Base-by-base conservation (phyloP, 2,797 vertebrate species). In the Scolopax rusticola region DNA sequence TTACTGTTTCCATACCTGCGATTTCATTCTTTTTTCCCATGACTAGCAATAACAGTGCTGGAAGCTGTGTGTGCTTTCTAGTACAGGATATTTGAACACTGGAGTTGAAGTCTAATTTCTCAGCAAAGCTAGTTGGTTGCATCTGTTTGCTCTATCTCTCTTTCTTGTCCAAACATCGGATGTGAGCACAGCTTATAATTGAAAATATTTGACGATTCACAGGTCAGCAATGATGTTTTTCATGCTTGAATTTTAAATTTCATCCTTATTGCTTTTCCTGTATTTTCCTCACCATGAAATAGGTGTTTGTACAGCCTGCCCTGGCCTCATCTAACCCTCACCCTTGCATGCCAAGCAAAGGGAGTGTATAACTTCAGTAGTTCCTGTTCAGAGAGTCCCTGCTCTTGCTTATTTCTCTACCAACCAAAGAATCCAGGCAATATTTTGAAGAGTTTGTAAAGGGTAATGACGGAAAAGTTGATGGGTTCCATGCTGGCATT, bases 161-260 rank as follows among this genome's bases (percentile, higher is more conserved):
- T 67, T 79, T 91, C 51, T 78, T 78, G 43, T 81, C 69, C 53
- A 88, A 90, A 64, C 43, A 64, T 77, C 45, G 92, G 45, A 70
- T 75, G 25, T 67, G 30, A 93, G 60, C 19, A 50, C n/a, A 86
- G 38, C 53, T 78, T 70, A 40, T 68, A 69, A 86, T 32, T 81
- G 48, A 83, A 96, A 96, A 88, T 91, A 93, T 53, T 87, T 77
- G 53, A 41, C 91, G 71, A 77, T 63, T 93, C 61, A 57, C 43
- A 28, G 54, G 51, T 74, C 73, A 80, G 36, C 43, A 74, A 23
- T 51, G 36, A 7, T 67, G 15, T 13, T 90, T 85, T 81, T 87
- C 18, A 32, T 5, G 5, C 67, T 32, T 88, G 15, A 75, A 75
- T 90, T 71, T 90, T 70, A 45, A 30, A 83, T 89, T 80, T 87